These are phyloP conservation scores for Caenorhabditis wallacei DNA, from an alignment of 2,888 invertebrate species.

Conservation along the genomic window DNA sequence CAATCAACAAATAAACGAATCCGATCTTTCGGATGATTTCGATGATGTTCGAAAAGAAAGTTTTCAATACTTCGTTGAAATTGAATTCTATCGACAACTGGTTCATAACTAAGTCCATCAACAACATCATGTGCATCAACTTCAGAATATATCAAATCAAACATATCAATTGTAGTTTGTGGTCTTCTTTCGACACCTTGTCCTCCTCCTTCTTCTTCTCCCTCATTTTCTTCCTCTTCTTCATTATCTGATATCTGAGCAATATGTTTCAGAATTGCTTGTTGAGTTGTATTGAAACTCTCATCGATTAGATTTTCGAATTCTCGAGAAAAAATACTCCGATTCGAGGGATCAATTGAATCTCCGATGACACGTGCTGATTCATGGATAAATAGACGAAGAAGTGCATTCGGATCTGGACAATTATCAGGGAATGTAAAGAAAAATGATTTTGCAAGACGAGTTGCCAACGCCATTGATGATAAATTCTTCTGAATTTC, in stretches of 20 bases:
- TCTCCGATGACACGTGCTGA: constrained; percentile 72
- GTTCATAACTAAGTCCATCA: constrained; percentile 75
- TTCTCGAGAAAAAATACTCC: constrained; percentile 38
- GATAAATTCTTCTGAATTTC: constrained; percentile 60
- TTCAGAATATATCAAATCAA: constrained; percentile 76
- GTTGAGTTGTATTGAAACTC: constrained; percentile 51
- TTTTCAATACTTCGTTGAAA: constrained; percentile 76
- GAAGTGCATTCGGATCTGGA: constrained; percentile 76
- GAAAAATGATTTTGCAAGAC: constrained; percentile 71
- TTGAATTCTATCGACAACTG: constrained; percentile 68
- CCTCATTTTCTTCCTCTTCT: constrained; percentile 51
- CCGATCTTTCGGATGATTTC: constrained; percentile 72
- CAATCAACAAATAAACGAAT: constrained; percentile 74
- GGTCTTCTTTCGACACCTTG: constrained; percentile 25
- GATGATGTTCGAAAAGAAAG: constrained; percentile 76
- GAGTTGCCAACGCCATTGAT: constrained; percentile 61
- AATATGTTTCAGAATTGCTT: constrained; percentile 46
- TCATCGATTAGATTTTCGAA: constrained; percentile 49
- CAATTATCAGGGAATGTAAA: constrained; percentile 79
- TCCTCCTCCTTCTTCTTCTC: constrained; percentile 48
- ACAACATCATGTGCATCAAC: constrained; percentile 76
- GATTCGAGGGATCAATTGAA: constrained; percentile 59
- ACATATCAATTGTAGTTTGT: constrained; percentile 49
- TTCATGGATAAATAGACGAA: constrained; percentile 79
- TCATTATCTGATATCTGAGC: constrained; percentile 36